Evolutionary conservation across 2,888 invertebrate genomes (phyloP).

Genomic region (Spilosoma lubricipeda): DNA sequence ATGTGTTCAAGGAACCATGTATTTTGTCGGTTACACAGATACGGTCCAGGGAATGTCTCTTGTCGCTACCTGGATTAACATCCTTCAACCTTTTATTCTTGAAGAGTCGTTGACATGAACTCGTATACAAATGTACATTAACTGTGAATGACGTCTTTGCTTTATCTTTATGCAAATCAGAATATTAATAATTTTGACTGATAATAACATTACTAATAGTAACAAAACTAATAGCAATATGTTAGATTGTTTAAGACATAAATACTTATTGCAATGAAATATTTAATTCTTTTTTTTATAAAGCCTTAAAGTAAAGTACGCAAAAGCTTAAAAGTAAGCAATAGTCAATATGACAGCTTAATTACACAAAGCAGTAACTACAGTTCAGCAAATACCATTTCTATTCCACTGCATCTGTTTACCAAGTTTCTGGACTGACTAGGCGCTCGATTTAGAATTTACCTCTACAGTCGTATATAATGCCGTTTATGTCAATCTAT

Average conservation of each 20-base stretch:
- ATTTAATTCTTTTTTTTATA: neutral
- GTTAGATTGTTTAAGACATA: neutral
- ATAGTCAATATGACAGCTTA: neutral
- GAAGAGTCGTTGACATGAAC: conserved; percentile 48
- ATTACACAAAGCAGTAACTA: neutral
- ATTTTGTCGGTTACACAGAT: conserved; percentile 49
- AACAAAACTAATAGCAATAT: neutral
- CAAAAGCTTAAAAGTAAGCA: neutral
- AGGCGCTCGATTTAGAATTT: conserved; percentile 5
- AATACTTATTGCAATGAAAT: neutral
- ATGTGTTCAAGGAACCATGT: conserved; percentile 66
- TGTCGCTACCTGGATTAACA: conserved; percentile 33
- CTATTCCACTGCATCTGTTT: conserved; percentile 5
- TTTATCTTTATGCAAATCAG: neutral
- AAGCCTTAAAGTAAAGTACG: neutral
- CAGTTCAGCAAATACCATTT: conserved; percentile 5
- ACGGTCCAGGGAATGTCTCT: conserved; percentile 41
- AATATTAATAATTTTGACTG: neutral
- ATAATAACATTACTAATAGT: neutral
- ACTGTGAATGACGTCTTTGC: neutral
- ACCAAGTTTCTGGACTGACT: neutral
- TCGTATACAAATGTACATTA: neutral
- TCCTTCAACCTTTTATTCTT: conserved; percentile 36
- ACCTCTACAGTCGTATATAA: neutral
- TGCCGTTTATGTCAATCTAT: conserved; percentile 10